Conservation (phyloP, 2,113 vertebrate genomes). For the Nibea albiflora region DNA sequence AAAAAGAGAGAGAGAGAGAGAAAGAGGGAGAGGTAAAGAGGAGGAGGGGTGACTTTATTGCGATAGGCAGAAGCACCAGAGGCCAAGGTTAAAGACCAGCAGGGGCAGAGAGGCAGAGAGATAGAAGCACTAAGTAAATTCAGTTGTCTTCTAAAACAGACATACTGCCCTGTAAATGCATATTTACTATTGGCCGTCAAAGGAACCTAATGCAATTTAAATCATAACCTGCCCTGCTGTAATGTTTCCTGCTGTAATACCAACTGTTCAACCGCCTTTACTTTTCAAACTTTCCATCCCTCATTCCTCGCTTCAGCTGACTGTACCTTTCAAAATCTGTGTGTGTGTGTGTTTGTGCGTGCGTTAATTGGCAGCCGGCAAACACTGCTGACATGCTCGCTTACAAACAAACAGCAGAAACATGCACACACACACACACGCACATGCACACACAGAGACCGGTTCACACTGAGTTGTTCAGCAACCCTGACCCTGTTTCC, state of each 20-base stretch:
- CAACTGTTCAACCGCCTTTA: constrained; percentile 20
- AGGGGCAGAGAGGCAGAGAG: constrained; percentile 70
- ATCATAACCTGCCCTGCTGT: constrained; percentile 29
- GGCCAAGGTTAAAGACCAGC: constrained; percentile 88
- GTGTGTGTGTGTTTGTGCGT: constrained; percentile 49
- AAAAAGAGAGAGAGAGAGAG: not conserved
- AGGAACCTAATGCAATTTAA: constrained; percentile 52
- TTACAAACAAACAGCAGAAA: constrained; percentile 32
- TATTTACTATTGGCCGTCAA: constrained; percentile 60
- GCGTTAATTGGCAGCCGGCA: constrained; percentile 70
- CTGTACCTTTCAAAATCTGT: constrained; percentile 49
- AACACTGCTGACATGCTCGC: constrained; percentile 34
- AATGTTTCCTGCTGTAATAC: constrained; percentile 39
- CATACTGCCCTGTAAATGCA: constrained; percentile 67
- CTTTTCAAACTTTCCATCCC: constrained; percentile 47
- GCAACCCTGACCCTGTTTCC: constrained; percentile 71
- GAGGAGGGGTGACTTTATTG: constrained; percentile 82
- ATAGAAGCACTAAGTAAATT: constrained; percentile 75
- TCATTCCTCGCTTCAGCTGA: constrained; percentile 35
- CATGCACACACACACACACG: constrained; percentile 29
- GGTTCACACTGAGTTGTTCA: constrained; percentile 67
- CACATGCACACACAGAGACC: constrained; percentile 29
- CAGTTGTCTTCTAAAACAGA: constrained; percentile 77
- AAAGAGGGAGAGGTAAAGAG: constrained; percentile 39
- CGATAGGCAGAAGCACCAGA: constrained; percentile 83